Conservation (phyloP, 2,113 vertebrate genomes). For the Chloroceryle aenea region DNA sequence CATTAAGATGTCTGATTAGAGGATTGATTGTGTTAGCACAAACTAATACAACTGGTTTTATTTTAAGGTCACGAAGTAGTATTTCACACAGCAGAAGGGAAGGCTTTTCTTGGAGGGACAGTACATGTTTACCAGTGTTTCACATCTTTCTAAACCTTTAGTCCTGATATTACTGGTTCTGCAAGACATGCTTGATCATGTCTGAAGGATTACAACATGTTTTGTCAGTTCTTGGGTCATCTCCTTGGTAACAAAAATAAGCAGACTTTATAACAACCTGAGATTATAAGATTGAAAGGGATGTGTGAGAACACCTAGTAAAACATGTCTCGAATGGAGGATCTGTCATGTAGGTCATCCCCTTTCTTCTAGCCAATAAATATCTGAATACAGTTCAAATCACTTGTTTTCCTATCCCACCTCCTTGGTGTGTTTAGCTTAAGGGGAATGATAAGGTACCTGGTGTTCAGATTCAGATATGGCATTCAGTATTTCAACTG, state of each 20-base stretch:
- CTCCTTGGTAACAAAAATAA: conserved; percentile 37
- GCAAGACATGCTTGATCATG: conserved; percentile 55
- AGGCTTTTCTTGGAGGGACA: not conserved
- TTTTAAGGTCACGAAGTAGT: not conserved
- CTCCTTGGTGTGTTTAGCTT: not conserved
- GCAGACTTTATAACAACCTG: not conserved
- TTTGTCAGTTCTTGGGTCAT: conserved; percentile 56
- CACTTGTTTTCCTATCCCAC: not conserved
- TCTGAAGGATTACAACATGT: conserved; percentile 5
- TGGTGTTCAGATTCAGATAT: not conserved
- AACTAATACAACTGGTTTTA: not conserved
- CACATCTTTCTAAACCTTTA: not conserved
- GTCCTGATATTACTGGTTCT: conserved; percentile 64
- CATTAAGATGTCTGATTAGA: not conserved
- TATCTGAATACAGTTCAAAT: not conserved
- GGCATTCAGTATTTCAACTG: not conserved
- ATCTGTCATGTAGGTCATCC: not conserved
- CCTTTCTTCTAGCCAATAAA: not conserved
- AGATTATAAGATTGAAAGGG: conserved; percentile 18
- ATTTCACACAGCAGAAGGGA: not conserved
- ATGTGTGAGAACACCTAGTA: conserved; percentile 2
- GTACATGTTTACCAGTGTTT: not conserved
- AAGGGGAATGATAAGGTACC: not conserved
- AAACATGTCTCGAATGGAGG: not conserved
- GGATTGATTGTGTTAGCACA: not conserved